These are phyloP conservation scores for Chrysodeixis includens DNA, from an alignment of 2,888 invertebrate genomes.

Conservation along the genomic window DNA sequence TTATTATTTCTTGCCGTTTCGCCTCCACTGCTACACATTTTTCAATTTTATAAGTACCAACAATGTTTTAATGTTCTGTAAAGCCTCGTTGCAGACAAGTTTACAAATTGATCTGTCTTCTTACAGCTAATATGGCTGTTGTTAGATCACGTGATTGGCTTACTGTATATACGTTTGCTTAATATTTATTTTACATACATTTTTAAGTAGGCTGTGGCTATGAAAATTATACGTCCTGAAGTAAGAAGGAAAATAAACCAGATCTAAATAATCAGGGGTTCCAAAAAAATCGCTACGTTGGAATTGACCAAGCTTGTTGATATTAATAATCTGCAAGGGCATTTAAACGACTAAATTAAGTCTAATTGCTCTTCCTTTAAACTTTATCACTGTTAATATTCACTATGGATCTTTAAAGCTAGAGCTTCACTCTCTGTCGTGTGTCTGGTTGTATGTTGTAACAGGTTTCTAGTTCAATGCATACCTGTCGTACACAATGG, in stretches of 20 bases:
- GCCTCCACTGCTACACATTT: slow-evolving; percentile 64
- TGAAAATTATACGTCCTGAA: slow-evolving; percentile 2
- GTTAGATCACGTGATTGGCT: not conserved
- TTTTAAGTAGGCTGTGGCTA: not conserved
- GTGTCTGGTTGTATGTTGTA: slow-evolving; percentile 20
- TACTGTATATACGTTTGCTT: not conserved
- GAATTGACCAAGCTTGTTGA: no score
- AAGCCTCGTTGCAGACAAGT: slow-evolving; percentile 22
- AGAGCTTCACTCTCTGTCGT: not conserved
- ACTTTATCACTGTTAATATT: no score
- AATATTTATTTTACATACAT: not conserved
- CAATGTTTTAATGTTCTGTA: slow-evolving; percentile 48
- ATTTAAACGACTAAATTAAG: no score
- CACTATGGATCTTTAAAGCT: no score
- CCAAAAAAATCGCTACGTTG: no score
- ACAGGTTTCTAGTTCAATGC: slow-evolving; percentile 41
- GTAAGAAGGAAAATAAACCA: no score
- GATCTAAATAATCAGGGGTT: no score
- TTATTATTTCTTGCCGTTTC: slow-evolving; percentile 82
- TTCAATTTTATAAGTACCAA: slow-evolving; percentile 65
- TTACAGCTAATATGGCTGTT: slow-evolving; percentile 8
- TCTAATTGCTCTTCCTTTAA: no score
- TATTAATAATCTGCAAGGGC: no score
- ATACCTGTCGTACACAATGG: slow-evolving; percentile 41
- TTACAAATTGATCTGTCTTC: slow-evolving; percentile 23